A percentile compares a stretch with the other conserved stretches of the same genome.
Conservation (phyloP, 2,888 invertebrate species). For the Coronaproctus castanopsis region DNA sequence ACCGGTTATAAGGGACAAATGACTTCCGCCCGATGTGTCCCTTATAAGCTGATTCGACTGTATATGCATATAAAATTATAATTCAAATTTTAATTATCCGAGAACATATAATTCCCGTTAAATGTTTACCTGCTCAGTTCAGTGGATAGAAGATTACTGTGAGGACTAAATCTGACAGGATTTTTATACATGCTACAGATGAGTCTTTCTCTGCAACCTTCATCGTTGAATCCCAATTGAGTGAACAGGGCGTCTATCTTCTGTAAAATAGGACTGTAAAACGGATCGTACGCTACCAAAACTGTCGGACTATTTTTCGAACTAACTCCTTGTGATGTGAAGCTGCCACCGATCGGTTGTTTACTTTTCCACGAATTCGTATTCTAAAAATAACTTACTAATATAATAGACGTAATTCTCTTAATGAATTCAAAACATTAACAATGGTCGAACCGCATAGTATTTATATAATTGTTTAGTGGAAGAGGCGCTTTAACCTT, state of each 20-base stretch:
- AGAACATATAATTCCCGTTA: no score
- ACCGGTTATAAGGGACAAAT: neutral
- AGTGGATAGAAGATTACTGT: slow-evolving; percentile 26
- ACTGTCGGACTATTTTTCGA: slow-evolving; percentile 3
- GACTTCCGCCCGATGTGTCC: neutral
- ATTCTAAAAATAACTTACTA: neutral
- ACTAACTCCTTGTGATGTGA: neutral
- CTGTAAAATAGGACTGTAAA: slow-evolving; percentile 26
- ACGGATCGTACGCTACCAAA: slow-evolving; percentile 23
- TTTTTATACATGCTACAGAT: slow-evolving; percentile 27
- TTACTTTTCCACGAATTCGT: neutral
- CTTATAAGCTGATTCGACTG: neutral
- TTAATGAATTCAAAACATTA: no score
- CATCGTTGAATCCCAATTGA: slow-evolving; percentile 25
- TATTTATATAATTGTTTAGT: no score
- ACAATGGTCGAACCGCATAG: no score
- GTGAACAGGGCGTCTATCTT: slow-evolving; percentile 26
- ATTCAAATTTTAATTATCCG: no score
- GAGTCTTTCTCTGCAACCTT: slow-evolving; percentile 26
- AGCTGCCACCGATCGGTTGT: neutral
- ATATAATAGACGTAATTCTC: no score
- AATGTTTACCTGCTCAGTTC: slow-evolving; percentile 27
- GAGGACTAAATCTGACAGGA: slow-evolving; percentile 26
- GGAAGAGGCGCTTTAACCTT: no score
- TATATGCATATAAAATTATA: no score